Evolutionary conservation across 2,888 invertebrate species (phyloP), one percentile per base, ranked within the genome.

Genomic region (Pristionchus fissidentatus): DNA sequence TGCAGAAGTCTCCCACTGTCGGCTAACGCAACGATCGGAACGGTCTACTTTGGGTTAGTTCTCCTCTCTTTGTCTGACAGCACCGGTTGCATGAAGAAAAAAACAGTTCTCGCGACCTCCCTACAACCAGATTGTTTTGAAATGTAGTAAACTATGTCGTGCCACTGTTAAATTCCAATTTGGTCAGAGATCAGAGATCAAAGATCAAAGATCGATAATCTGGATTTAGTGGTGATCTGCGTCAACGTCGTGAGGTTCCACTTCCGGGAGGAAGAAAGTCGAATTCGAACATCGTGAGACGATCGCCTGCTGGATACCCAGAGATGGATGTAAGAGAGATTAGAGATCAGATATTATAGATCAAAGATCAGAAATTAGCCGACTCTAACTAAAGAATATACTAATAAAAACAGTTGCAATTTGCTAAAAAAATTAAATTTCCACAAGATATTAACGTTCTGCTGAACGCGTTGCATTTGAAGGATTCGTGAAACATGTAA

Each of bases 261-360:
- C 70, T 70, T 1, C 29, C 46, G 19, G 49, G 35, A 10, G 75
- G 79, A 15, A 49, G 38, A 38, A n/a, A 35, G 19, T 49, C 46
- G 10, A 26, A 10, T 3, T 32, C 75, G 29, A 49, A 46, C 19
- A 29, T 60, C 38, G 60, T 79, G 41, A 29, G 60, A 38, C 10
- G 79, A 41, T 57, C 57, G 5, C 79, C 43, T 1, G 66, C 86
- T 38, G 89, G 87, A 38, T 86, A 87, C 73, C 88, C 89, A 3
- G 84, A 87, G 77, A 85, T 89, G 85, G 88, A 89, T 38, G 85
- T 62, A 32, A 81, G 80, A 73, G 15, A 55, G 4, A 41, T 26
- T 60, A n/a, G n/a, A n/a, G n/a, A n/a, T n/a, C n/a, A n/a, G n/a
- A n/a, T n/a, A n/a, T n/a, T n/a, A n/a, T n/a, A n/a, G 43, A 49